phyloP scores from a whole-genome alignment of 2,113 vertebrate genomes.

The Ictidomys tridecemlineatus region DNA sequence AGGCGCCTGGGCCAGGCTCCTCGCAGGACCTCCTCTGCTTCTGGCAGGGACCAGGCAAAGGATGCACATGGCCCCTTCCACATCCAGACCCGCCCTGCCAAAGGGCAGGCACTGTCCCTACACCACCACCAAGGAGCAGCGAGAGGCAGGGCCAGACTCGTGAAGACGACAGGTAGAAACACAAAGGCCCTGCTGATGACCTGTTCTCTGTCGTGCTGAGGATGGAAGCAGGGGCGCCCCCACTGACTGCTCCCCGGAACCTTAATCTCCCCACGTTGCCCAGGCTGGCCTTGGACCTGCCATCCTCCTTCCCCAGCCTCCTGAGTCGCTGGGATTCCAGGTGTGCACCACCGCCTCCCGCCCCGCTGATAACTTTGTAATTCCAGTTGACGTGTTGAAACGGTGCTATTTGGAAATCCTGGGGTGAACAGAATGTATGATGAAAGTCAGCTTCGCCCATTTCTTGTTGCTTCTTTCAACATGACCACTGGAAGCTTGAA shows the following conservation, averaged over 20 bases:
- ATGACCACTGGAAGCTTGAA: background rate
- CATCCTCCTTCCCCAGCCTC: too few species aligned
- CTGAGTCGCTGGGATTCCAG: too few species aligned
- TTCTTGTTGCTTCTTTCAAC: background rate
- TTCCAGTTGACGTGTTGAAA: background rate
- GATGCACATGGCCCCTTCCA: background rate
- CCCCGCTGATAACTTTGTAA: background rate
- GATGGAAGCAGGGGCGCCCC: too few species aligned
- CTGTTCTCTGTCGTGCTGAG: too few species aligned
- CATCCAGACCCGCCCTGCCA: background rate
- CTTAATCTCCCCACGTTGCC: too few species aligned
- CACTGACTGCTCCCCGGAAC: too few species aligned
- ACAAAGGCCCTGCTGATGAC: too few species aligned
- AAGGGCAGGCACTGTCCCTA: too few species aligned
- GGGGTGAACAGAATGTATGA: background rate
- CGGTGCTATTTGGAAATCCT: background rate
- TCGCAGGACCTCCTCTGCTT: background rate
- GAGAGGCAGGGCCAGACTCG: too few species aligned
- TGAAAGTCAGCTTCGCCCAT: background rate
- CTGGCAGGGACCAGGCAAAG: background rate
- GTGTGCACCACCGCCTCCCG: too few species aligned
- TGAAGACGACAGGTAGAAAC: too few species aligned
- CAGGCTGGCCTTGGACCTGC: too few species aligned
- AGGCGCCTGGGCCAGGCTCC: background rate
- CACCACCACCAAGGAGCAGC: accelerated